These are phyloP conservation scores for Enteromius unitaeniatus DNA, from an alignment of 2,797 vertebrate species.

Conservation along the genomic window DNA sequence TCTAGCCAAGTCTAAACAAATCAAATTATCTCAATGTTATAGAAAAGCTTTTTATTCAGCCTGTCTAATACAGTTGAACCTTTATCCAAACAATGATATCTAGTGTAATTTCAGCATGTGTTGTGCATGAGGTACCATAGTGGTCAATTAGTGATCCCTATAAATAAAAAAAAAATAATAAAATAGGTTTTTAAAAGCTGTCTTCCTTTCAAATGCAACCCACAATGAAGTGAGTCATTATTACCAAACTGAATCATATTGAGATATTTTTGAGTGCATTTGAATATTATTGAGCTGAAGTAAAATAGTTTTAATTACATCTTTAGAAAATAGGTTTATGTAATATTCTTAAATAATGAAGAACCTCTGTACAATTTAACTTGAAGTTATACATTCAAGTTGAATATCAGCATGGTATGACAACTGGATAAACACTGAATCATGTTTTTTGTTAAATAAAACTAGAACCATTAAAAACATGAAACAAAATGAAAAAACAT, in stretches of 20 bases:
- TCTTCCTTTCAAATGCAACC: background rate
- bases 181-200: background rate
- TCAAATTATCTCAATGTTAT: constrained; percentile 11
- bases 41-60: constrained; percentile 4
- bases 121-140: background rate
- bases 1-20: constrained; percentile 14
- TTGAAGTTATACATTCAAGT: too few relatives aligned
- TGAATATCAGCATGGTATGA: background rate
- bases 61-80: background rate
- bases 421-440: background rate
- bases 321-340: background rate
- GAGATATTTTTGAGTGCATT: background rate
- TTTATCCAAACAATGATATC: background rate
- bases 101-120: background rate
- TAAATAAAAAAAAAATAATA: background rate
- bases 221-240: background rate
- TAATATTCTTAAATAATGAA: background rate
- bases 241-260: background rate
- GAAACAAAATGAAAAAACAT: too few relatives aligned
- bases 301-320: background rate
- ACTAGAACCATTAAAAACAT: background rate
- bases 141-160: background rate
- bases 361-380: background rate
- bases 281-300: background rate
- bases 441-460: background rate